Evolutionary conservation across 2,797 vertebrate species (phyloP).

Genomic region (Bryconaethiops microstoma): DNA sequence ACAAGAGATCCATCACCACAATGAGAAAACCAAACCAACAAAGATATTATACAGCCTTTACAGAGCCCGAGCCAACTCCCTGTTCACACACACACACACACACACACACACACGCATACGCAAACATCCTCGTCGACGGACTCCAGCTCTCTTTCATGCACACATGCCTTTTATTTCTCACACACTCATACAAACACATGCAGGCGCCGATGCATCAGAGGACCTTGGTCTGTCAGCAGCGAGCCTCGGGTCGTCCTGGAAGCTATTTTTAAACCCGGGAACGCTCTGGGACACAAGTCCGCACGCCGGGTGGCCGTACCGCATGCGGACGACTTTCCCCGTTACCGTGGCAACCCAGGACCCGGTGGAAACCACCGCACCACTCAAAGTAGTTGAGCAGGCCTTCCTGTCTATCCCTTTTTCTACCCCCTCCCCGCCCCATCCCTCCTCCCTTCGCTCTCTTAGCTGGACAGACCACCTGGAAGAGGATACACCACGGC

Average conservation of each 20-base stretch:
- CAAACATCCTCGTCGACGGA: constrained; percentile 11
- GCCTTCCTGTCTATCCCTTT: constrained; percentile 27
- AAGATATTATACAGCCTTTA: constrained; percentile 57
- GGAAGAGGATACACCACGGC: constrained; percentile 33
- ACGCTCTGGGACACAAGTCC: constrained; percentile 35
- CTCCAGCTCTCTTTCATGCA: constrained; percentile 17
- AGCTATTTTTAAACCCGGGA: constrained; percentile 67
- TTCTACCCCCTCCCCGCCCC: background rate
- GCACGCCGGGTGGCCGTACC: constrained; percentile 13
- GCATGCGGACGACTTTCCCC: constrained; percentile 31
- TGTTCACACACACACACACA: constrained; percentile 45
- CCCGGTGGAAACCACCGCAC: constrained; percentile 47
- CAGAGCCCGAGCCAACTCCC: constrained; percentile 9
- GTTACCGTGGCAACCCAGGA: constrained; percentile 36
- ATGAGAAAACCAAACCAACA: constrained; percentile 72
- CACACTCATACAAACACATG: constrained; percentile 33
- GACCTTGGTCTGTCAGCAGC: constrained; percentile 66
- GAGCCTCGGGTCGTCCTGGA: constrained; percentile 46
- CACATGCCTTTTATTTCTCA: constrained; percentile 21
- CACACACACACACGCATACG: constrained; percentile 47
- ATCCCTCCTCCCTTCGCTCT: background rate
- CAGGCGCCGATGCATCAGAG: constrained; percentile 34
- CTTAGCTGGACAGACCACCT: constrained; percentile 43
- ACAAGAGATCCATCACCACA: constrained; percentile 60
- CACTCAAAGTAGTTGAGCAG: constrained; percentile 56